Evolutionary conservation across 2,797 vertebrate genomes (phyloP), one percentile per base, ranked within the genome.

Genomic region (Synaphobranchus kaupii): DNA sequence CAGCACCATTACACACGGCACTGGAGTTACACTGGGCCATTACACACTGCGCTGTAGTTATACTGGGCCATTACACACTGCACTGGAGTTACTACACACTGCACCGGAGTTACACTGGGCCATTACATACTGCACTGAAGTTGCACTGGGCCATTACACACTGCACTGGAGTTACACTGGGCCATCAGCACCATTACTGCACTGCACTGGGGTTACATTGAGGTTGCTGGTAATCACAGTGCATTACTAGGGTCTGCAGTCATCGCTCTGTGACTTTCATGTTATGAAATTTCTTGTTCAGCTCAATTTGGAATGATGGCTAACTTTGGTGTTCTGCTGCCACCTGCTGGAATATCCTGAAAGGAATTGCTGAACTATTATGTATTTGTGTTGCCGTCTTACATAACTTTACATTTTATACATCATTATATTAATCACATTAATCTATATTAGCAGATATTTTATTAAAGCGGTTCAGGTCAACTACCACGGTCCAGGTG

Each of bases 311-410:
- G 20, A 48, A 12, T 2, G 20, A 80, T 48, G 44, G 20, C 20
- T 48, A 47, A 48, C 20, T 48, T 47, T 80, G 44, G 76, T 2
- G 7, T 47, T n/a, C 13, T 48, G 52, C 66, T 84, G 82, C 86
- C 86, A 87, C 86, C 86, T 87, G 82, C 81, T 87, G 86, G 86
- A 84, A 48, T 15, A 4, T 28, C 81, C n/a, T 83, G 28, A 17
- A 28, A 83, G n/a, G n/a, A 56, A 20, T 3, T 25, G 44, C 9
- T 22, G 44, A 48, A 10, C 22, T 47, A 8, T 47, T 80, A n/a
- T 80, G 39, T 39, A 34, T 48, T 80, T 47, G 20, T 12, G 7
- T 47, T 22, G 39, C 44, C 44, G 39, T 22, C 39, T 0, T 78
- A 17, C 15, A 80, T 15, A 17, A 44, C 4, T 76, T 80, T 10